Conservation (phyloP, 2,113 vertebrate species). For the Pluvialis apricaria region DNA sequence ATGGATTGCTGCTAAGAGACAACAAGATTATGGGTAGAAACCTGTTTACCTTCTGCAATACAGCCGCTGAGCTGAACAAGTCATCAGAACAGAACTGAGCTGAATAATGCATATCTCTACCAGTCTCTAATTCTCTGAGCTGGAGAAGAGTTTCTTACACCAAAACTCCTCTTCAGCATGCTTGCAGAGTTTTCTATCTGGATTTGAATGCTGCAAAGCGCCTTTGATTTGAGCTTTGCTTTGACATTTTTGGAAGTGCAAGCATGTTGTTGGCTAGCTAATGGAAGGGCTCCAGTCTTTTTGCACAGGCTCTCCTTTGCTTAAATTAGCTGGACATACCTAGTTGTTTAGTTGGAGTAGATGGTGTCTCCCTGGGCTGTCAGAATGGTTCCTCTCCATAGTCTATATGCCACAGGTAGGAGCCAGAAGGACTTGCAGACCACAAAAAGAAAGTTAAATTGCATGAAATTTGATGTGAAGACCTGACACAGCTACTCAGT, state of each 20-base stretch:
- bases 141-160: background rate
- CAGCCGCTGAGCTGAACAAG: background rate
- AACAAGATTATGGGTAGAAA: conserved; percentile 27
- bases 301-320: background rate
- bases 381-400: background rate
- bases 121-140: background rate
- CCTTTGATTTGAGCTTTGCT: background rate
- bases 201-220: background rate
- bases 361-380: background rate
- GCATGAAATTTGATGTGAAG: background rate
- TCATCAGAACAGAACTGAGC: background rate
- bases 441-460: conserved; percentile 19
- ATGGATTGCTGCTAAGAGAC: conserved; percentile 51
- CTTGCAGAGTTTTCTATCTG: background rate
- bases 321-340: background rate
- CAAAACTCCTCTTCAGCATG: background rate
- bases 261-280: background rate
- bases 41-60: conserved; percentile 44
- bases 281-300: background rate
- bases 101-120: background rate
- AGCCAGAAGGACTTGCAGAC: conserved; percentile 44
- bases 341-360: background rate
- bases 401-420: conserved; percentile 31
- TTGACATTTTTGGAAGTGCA: background rate
- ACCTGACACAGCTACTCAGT: background rate